Conservation (phyloP, 1,140 invertebrate genomes). For the Nomia melanderi region DNA sequence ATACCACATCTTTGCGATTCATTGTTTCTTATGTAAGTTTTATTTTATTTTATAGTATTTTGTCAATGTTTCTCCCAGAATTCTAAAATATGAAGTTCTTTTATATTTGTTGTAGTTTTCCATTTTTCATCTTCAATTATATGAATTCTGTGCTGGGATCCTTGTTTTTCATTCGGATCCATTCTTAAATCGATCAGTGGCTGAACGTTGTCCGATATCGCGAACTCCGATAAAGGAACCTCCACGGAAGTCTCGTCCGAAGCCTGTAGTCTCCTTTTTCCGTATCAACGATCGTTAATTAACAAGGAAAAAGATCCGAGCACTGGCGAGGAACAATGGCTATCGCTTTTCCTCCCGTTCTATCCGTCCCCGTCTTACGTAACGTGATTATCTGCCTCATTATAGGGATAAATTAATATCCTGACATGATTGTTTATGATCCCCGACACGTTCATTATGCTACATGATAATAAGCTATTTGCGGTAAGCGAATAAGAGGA, state of each 20-base stretch:
- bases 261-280: background rate
- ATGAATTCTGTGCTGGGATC: background rate
- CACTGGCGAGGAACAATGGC: background rate
- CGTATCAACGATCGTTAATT: background rate
- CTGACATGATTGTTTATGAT: background rate
- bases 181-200: constrained; percentile 6
- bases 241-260: background rate
- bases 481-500: background rate
- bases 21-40: no score
- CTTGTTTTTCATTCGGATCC: background rate
- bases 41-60: no score
- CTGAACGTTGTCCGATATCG: background rate
- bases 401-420: constrained; percentile 11
- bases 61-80: no score
- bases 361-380: background rate
- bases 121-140: constrained; percentile 7
- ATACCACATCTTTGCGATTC: no score
- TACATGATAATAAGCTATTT: background rate
- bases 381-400: background rate
- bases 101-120: no score
- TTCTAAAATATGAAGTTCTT: no score
- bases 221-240: background rate
- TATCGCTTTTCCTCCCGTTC: background rate
- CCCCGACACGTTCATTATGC: background rate
- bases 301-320: background rate